Percentiles rank a stretch among this genome's conserved stretches.
phyloP scores from a whole-genome alignment of 37 sponge, comb jelly and placozoan genomes.

The Tethya wilhelma region DNA sequence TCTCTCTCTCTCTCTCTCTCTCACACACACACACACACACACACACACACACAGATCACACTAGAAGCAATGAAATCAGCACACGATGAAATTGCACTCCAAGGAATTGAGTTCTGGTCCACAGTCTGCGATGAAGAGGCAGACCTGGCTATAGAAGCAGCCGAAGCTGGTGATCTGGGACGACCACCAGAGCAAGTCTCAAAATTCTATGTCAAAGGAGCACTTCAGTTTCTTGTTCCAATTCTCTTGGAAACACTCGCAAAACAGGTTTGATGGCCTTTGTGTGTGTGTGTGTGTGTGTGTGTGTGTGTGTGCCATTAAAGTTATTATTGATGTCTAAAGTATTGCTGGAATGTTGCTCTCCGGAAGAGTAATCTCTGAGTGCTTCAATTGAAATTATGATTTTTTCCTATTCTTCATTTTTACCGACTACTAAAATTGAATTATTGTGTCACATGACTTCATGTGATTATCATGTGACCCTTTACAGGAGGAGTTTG shows the following conservation, averaged over 20 bases:
- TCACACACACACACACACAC: slow-evolving; percentile 2
- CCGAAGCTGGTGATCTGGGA: slow-evolving; percentile 55
- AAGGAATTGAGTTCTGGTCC: slow-evolving; percentile 99
- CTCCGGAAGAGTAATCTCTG: too few species aligned
- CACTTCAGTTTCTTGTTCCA: slow-evolving; percentile 87
- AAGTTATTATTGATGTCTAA: neutral
- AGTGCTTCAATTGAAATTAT: too few species aligned
- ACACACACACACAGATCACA: slow-evolving; percentile 91
- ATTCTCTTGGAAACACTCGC: slow-evolving; percentile 78
- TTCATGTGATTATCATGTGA: neutral
- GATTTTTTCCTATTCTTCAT: neutral
- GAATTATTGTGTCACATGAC: neutral
- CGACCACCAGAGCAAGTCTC: slow-evolving; percentile 31
- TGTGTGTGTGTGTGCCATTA: neutral
- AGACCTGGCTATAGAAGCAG: slow-evolving; percentile 92
- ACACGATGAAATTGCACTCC: slow-evolving; percentile 85
- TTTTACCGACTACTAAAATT: too few species aligned
- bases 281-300: slow-evolving; percentile 18
- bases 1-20: neutral
- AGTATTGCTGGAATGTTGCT: too few species aligned
- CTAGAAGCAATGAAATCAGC: slow-evolving; percentile 90
- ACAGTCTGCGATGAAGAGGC: slow-evolving; percentile 98
- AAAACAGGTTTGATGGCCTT: slow-evolving; percentile 73
- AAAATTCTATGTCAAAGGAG: slow-evolving; percentile 91
- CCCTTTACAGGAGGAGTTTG: slow-evolving; percentile 88